Conservation (phyloP, 1,140 invertebrate genomes). For the Homarus americanus region DNA sequence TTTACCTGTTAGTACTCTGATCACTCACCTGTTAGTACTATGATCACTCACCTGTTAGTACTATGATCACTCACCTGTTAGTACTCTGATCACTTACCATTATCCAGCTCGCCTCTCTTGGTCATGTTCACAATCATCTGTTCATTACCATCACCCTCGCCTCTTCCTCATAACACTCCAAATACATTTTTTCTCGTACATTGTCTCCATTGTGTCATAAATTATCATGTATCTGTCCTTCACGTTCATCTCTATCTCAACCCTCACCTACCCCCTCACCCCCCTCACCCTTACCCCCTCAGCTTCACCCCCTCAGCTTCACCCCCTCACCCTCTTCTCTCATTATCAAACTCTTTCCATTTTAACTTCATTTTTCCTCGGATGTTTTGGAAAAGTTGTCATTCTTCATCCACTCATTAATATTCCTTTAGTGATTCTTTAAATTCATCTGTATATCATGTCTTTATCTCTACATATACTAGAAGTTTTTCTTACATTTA, state of each 20-base stretch:
- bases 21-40: no score
- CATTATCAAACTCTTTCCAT: no score
- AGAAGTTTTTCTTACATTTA: no score
- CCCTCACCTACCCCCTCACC: neutral
- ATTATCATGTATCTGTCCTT: neutral
- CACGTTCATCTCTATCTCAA: neutral
- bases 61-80: neutral
- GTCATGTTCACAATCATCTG: neutral
- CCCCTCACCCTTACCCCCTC: neutral
- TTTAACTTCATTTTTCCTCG: neutral
- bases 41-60: no score
- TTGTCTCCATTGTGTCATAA: neutral
- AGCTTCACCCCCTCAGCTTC: neutral
- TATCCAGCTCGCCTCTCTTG: neutral
- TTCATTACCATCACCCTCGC: neutral
- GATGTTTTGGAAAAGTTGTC: no score
- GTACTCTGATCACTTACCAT: neutral
- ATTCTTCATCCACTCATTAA: neutral
- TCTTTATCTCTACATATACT: neutral
- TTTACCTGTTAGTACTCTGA: no score
- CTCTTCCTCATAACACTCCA: neutral
- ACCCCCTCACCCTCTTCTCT: neutral
- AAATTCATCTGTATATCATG: neutral
- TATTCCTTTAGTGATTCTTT: neutral
- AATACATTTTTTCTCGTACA: neutral